Conservation (phyloP, 2,113 vertebrate species). For the western clawed frog (Xenopus tropicalis) region UCB_Xtro_10.0 CM004449.2:78783501-78784000, state of each 20-base stretch:
- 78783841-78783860: background rate
- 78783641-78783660: background rate
- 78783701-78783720: background rate
- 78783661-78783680: background rate
- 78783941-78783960: conserved; percentile 4
- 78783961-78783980: background rate
- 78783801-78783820: background rate
- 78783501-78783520: no score
- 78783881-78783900: background rate
- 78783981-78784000: background rate
- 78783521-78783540: no score
- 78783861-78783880: background rate
- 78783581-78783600: no score
- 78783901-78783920: conserved; percentile 1
- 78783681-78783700: background rate
- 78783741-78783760: background rate
- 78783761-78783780: background rate
- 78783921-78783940: background rate
- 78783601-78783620: no score
- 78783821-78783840: background rate
- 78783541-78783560: no score
- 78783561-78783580: no score
- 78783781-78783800: no score
- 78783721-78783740: background rate
- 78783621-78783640: background rate